Evolutionary conservation across 2,888 invertebrate genomes (phyloP).

Genomic region (Cheilosia grossa): DNA sequence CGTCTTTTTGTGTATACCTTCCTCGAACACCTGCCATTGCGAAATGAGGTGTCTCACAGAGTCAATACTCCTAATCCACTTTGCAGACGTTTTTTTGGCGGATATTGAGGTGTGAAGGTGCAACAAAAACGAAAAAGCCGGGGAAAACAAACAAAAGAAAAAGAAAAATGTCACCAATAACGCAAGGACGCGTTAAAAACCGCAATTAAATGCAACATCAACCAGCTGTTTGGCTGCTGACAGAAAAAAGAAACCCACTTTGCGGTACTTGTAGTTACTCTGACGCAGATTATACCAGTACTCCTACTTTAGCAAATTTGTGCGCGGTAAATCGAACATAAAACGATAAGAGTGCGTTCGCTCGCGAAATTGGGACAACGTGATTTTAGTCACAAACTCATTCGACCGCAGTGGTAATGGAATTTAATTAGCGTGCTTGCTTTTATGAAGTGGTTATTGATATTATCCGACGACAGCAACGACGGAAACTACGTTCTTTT

Average conservation of each 20-base stretch:
- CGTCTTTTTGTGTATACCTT: background rate
- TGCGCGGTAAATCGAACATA: constrained; percentile 40
- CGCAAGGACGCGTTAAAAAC: constrained; percentile 56
- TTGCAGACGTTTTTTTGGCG: background rate
- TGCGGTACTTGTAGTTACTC: no score
- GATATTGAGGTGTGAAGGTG: background rate
- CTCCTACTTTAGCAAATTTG: background rate
- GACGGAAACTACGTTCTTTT: constrained; percentile 27
- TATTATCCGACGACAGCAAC: constrained; percentile 14
- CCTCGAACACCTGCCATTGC: constrained; percentile 22
- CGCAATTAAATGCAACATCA: constrained; percentile 50
- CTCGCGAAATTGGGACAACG: constrained; percentile 47
- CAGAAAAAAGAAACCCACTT: no score
- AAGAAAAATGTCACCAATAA: constrained; percentile 39
- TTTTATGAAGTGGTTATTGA: constrained; percentile 50
- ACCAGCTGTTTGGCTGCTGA: background rate
- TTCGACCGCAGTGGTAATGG: constrained; percentile 12
- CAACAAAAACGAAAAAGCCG: background rate
- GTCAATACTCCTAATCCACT: constrained; percentile 7
- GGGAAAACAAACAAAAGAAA: constrained; percentile 9
- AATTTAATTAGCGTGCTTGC: constrained; percentile 33
- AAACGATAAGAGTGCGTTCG: constrained; percentile 18
- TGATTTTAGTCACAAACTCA: constrained; percentile 50
- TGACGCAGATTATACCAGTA: background rate
- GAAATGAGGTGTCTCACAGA: constrained; percentile 1